Evolutionary conservation across 1,140 invertebrate genomes (phyloP).

Genomic region (Hydropsyche tenuis): DNA sequence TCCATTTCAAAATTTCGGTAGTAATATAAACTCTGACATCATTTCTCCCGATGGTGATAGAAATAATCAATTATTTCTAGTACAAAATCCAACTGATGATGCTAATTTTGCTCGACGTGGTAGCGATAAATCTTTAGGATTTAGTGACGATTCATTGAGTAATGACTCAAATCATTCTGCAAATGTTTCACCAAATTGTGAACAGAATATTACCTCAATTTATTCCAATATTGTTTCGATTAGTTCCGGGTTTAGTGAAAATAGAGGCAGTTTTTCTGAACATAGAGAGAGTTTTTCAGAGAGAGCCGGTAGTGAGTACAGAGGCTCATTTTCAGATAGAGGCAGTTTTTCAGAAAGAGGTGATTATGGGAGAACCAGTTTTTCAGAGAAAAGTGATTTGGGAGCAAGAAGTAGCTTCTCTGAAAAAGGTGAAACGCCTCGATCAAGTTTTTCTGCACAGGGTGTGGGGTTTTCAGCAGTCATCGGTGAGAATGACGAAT

Average conservation of each 20-base stretch:
- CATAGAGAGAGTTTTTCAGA: constrained; percentile 60
- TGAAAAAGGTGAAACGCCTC: constrained; percentile 59
- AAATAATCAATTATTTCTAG: constrained; percentile 53
- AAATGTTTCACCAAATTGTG: constrained; percentile 59
- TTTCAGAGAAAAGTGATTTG: constrained; percentile 59
- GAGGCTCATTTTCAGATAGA: constrained; percentile 56
- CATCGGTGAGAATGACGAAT: constrained; percentile 59
- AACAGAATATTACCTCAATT: constrained; percentile 61
- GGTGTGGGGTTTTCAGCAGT: constrained; percentile 50
- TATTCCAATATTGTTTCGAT: constrained; percentile 62
- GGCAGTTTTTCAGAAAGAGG: constrained; percentile 61
- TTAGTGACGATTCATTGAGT: constrained; percentile 71
- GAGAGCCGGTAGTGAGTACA: constrained; percentile 46
- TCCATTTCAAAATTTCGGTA: constrained; percentile 44
- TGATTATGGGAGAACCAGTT: constrained; percentile 57
- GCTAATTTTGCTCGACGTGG: constrained; percentile 58
- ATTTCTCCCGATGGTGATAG: constrained; percentile 52
- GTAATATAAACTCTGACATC: constrained; percentile 25
- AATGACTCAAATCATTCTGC: constrained; percentile 65
- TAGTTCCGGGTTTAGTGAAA: constrained; percentile 62
- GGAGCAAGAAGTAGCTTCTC: constrained; percentile 57
- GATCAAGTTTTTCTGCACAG: constrained; percentile 61
- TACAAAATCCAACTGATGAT: constrained; percentile 51
- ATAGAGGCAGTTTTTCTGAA: constrained; percentile 60
- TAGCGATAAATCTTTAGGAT: constrained; percentile 69